phyloP scores from a whole-genome alignment of 2,113 vertebrate species.

The Patagioenas fasciata region DNA sequence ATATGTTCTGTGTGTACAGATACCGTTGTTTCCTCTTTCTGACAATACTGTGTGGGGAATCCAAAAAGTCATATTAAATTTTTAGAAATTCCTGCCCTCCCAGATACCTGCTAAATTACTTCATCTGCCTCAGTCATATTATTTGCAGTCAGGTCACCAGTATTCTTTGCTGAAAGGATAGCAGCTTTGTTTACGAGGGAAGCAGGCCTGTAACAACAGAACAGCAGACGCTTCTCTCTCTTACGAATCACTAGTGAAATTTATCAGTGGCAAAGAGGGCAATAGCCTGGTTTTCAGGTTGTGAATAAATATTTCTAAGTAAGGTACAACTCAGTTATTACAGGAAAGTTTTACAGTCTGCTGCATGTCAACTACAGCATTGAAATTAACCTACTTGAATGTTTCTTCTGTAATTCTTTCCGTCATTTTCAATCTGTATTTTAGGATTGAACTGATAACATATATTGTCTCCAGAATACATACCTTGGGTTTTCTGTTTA shows the following conservation, averaged over 20 bases:
- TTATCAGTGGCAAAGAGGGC: not conserved
- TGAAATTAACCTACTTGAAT: not conserved
- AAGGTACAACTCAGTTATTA: not conserved
- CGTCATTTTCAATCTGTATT: not conserved
- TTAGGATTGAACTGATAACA: not conserved
- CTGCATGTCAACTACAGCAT: not conserved
- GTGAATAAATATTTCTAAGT: not conserved
- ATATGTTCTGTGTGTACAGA: not conserved
- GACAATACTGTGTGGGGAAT: not conserved
- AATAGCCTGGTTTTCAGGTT: not conserved
- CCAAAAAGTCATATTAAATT: not conserved
- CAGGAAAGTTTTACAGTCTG: not conserved
- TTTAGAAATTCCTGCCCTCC: not conserved
- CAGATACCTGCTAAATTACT: not conserved
- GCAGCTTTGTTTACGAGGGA: not conserved
- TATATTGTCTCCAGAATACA: not conserved
- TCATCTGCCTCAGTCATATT: not conserved
- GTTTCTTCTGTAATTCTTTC: not conserved
- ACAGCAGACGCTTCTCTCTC: not conserved
- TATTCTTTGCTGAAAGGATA: not conserved
- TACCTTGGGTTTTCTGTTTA: not conserved
- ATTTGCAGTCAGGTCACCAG: not conserved
- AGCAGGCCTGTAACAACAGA: not conserved
- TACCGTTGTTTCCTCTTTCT: not conserved
- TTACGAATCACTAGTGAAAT: not conserved